phyloP scores from a whole-genome alignment of 2,888 invertebrate species.

The Cryptops parisi region DNA sequence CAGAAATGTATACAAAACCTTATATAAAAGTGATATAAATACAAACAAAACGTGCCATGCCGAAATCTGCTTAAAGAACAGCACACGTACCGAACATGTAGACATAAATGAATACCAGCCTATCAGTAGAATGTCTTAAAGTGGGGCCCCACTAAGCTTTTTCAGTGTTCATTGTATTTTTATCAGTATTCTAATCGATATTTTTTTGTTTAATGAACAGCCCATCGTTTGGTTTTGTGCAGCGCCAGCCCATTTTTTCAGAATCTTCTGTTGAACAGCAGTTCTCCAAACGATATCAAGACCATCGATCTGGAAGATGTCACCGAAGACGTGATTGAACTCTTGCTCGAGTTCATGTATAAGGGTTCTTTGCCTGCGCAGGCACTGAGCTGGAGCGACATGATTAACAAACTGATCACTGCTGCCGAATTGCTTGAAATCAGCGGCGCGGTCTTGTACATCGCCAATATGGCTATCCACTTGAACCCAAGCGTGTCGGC shows the following conservation, averaged over 20 bases:
- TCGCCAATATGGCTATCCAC: background rate
- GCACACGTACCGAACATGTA: no score
- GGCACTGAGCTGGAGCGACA: background rate
- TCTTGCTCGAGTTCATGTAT: slow-evolving; percentile 5
- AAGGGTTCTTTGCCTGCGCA: background rate
- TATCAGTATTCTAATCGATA: no score
- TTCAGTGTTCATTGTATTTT: no score
- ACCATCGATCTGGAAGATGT: slow-evolving; percentile 9
- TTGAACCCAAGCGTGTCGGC: background rate
- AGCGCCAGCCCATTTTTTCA: slow-evolving; percentile 4
- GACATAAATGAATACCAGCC: no score
- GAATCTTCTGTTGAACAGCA: background rate
- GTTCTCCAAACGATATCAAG: background rate
- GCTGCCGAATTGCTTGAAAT: slow-evolving; percentile 1
- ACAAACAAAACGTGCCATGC: no score
- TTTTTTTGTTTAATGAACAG: no score
- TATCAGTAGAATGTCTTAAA: no score
- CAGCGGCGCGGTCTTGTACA: background rate
- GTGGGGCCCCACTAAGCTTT: no score
- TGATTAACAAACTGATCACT: background rate
- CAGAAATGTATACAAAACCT: no score
- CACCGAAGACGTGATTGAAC: background rate
- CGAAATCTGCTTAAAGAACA: no score
- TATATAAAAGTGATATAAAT: no score
- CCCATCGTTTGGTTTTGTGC: slow-evolving; percentile 5